phyloP scores from a whole-genome alignment of 1,140 invertebrate genomes.

The Ostrea denselamellosa region DNA sequence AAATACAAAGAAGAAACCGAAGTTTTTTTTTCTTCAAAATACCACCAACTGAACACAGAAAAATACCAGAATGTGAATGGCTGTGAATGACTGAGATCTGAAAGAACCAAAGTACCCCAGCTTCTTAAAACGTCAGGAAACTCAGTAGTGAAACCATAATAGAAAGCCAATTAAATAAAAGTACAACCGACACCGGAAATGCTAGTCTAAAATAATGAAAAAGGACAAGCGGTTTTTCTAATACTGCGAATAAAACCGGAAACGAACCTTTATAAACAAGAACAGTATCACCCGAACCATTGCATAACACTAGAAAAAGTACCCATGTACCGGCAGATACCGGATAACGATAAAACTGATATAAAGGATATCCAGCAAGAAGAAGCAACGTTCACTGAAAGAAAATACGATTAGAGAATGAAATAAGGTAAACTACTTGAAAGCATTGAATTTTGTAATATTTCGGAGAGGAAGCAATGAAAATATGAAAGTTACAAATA shows the following conservation, averaged over 20 bases:
- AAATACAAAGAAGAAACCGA: constrained; percentile 2
- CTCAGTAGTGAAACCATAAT: neutral
- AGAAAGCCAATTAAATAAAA: neutral
- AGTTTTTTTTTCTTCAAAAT: neutral
- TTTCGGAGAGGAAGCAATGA: neutral
- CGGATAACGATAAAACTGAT: neutral
- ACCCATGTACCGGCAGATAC: neutral
- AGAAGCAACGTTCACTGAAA: neutral
- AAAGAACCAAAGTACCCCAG: neutral
- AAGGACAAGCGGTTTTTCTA: neutral
- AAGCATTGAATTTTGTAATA: neutral
- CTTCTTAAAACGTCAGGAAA: neutral
- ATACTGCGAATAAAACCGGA: neutral
- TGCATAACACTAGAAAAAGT: neutral
- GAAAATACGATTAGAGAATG: neutral
- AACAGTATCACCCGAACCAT: neutral
- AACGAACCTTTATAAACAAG: neutral
- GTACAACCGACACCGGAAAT: neutral
- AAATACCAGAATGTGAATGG: neutral
- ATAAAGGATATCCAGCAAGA: neutral
- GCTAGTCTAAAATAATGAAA: neutral
- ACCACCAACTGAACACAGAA: neutral
- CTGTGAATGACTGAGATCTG: neutral
- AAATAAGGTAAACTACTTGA: neutral
- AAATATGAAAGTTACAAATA: neutral